Evolutionary conservation across 2,888 invertebrate genomes (phyloP), one percentile per base, ranked within the genome.

Genomic region (Phalera bucephala): DNA sequence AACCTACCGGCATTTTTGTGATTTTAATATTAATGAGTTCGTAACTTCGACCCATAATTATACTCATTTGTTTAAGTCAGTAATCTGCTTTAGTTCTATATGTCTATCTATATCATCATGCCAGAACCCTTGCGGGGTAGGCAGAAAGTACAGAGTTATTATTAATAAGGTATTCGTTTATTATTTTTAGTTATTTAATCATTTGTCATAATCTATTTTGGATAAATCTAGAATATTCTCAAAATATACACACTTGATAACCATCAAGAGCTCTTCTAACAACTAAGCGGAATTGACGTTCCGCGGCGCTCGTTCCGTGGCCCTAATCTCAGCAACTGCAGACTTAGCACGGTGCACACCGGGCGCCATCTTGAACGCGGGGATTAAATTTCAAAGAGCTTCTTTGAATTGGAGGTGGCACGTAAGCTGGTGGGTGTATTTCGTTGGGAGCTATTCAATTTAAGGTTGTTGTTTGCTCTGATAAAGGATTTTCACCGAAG

Each of bases 331-430:
- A 22, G 47, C 51, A 50, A 59, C 47, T 52, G 49, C 60, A 69
- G 68, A 67, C 75, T 75, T 72, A 69, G 62, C 67, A 57, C 60
- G 54, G 17, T 17, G 17, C 17, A 17, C 3, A 3, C 42, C 40
- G 42, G 59, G 65, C 77, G 69, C 73, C 74, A 72, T 77, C 77
- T 78, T 74, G 69, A 11, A 56, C 53, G 57, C 54, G 52, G 58
- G 72, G 71, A 76, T 77, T 78, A 77, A 72, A 73, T 72, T 70
- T 69, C 69, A 74, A 74, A 74, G 69, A 72, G 65, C 57, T 63
- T 68, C 72, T 72, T 67, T 59, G 45, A 50, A 57, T 62, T 43
- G 40, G 45, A 38, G 33, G 41, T 42, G 36, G 37, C 34, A 31
- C 15, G 36, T 51, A 21, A 45, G 40, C 33, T 40, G 38, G 39